These are phyloP conservation scores for Zaprionus gabonicus DNA, from an alignment of 1,140 invertebrate genomes.

Conservation along the genomic window DNA sequence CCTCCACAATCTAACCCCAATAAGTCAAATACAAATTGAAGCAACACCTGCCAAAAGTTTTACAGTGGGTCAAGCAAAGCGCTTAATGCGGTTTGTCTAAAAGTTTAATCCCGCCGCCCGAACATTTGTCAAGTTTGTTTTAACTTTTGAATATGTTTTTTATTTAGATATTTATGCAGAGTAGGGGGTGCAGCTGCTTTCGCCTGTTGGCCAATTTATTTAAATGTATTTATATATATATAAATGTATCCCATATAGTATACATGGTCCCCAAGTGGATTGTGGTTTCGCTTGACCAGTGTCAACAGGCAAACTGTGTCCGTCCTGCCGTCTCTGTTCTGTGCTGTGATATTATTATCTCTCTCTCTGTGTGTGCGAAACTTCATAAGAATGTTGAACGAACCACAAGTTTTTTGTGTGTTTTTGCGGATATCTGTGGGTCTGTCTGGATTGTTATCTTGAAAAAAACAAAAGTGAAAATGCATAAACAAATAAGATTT, in stretches of 20 bases:
- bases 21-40: neutral
- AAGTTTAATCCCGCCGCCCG: conserved; percentile 6
- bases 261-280: conserved; percentile 56
- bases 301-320: conserved; percentile 35
- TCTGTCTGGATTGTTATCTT: conserved; percentile 6
- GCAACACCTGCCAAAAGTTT: conserved; percentile 36
- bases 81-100: conserved; percentile 27
- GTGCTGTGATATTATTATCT: conserved; percentile 26
- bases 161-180: conserved; percentile 25
- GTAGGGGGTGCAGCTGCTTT: conserved; percentile 17
- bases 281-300: conserved; percentile 39
- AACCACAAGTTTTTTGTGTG: conserved; percentile 9
- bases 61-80: conserved; percentile 14
- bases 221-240: conserved; percentile 35
- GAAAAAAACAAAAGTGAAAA: conserved; percentile 21
- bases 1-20: neutral
- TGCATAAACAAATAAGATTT: conserved; percentile 4
- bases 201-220: conserved; percentile 59
- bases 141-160: conserved; percentile 51
- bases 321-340: too few species aligned
- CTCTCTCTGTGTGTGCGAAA: neutral
- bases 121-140: conserved; percentile 23
- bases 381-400: conserved; percentile 5
- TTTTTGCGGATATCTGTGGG: conserved; percentile 1
- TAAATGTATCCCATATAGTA: conserved; percentile 1